A percentile compares a stretch with the other conserved stretches of the same genome.
phyloP scores from a whole-genome alignment of 35 echinoderm and acorn worm species.

The Apostichopus japonicus region DNA sequence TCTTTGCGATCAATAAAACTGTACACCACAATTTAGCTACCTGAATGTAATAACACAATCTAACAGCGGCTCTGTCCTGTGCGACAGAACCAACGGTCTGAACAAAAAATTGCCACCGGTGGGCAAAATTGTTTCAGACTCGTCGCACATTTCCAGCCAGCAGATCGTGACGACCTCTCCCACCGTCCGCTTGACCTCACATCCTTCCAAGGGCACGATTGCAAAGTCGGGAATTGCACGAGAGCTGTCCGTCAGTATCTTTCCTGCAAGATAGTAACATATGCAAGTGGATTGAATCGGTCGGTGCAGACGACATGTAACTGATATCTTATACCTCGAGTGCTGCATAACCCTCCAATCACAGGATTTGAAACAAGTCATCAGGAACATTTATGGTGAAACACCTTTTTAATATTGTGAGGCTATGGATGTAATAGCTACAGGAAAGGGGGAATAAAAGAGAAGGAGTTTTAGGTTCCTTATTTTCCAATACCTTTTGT shows the following conservation, averaged over 20 bases:
- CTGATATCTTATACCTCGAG: no score
- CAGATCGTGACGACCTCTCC: constrained; percentile 82
- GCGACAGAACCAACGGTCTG: constrained; percentile 58
- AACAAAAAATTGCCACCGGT: constrained; percentile 70
- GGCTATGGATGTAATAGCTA: no score
- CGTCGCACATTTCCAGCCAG: constrained; percentile 92
- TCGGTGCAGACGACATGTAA: no score
- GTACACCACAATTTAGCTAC: constrained; percentile 22
- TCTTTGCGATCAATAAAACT: not conserved
- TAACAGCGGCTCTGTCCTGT: constrained; percentile 56
- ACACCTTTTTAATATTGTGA: no score
- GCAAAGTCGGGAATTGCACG: constrained; percentile 75
- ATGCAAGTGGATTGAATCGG: no score
- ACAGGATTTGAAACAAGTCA: no score
- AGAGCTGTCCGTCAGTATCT: constrained; percentile 40
- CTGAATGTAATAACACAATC: constrained; percentile 86
- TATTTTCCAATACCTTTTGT: no score
- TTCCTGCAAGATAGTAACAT: constrained; percentile 36
- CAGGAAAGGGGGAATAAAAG: no score
- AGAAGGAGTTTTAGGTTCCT: no score
- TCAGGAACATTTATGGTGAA: no score
- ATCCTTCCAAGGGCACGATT: constrained; percentile 80
- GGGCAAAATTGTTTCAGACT: constrained; percentile 57
- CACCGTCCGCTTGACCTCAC: constrained; percentile 44
- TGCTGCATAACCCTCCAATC: no score